Conservation (phyloP, 2,888 invertebrate species). For the Cephus nigrinus region DNA sequence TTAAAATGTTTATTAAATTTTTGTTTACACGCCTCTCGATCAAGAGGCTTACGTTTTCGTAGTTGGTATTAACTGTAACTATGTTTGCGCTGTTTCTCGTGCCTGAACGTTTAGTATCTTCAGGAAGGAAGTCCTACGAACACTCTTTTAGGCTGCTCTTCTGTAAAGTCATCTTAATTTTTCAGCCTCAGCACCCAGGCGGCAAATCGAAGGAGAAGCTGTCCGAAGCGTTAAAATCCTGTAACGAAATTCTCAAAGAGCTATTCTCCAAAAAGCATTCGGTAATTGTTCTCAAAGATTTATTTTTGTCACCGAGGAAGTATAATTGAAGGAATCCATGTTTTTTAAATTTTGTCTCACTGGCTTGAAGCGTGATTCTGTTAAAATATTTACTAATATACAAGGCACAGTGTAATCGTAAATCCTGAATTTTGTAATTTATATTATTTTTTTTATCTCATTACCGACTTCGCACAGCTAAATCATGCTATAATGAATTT, state of each 20-base stretch:
- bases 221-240: conserved; percentile 87
- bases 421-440: background rate
- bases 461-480: background rate
- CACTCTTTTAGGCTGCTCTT: background rate
- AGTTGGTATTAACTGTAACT: background rate
- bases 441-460: background rate
- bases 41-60: background rate
- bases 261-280: conserved; percentile 93
- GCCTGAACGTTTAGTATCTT: background rate
- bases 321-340: background rate
- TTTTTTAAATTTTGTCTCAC: background rate
- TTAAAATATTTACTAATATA: background rate
- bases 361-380: background rate
- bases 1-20: background rate
- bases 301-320: background rate
- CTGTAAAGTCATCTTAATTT: conserved; percentile 33
- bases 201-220: conserved; percentile 85
- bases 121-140: background rate
- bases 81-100: background rate
- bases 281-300: conserved; percentile 68
- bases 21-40: background rate
- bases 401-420: background rate
- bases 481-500: background rate
- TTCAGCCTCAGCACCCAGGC: conserved; percentile 70
- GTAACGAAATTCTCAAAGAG: conserved; percentile 93